Conservation (phyloP, 2,797 vertebrate species). For the Takifugu rubripes region DNA sequence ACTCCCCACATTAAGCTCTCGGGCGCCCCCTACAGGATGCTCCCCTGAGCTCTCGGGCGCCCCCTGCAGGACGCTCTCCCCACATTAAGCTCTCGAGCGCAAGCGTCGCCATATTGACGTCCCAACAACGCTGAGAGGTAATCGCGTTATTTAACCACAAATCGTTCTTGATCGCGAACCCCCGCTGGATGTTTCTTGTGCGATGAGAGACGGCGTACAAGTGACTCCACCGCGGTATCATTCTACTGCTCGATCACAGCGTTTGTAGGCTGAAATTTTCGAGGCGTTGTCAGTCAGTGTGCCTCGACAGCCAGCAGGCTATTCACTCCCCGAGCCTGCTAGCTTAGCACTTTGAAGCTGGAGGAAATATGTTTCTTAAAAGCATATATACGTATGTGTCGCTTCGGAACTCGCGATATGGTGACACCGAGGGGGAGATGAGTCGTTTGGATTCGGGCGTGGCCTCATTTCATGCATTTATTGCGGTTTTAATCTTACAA, state of each 20-base stretch:
- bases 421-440: too few relatives aligned
- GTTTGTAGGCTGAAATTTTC: slow-evolving; percentile 57
- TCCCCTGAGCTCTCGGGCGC: slow-evolving; percentile 59
- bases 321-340: slow-evolving; percentile 65
- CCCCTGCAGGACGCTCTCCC: slow-evolving; percentile 61
- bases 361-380: slow-evolving; percentile 31
- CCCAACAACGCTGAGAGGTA: slow-evolving; percentile 81
- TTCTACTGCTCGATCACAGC: slow-evolving; percentile 13
- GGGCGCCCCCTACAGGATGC: too few relatives aligned
- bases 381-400: slow-evolving; percentile 18
- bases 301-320: slow-evolving; percentile 66
- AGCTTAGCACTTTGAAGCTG: slow-evolving; percentile 69
- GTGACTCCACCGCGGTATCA: slow-evolving; percentile 12
- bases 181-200: slow-evolving; percentile 3
- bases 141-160: slow-evolving; percentile 55
- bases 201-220: slow-evolving; percentile 5
- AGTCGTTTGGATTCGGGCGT: background rate
- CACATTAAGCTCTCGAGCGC: slow-evolving; percentile 71
- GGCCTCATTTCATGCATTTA: background rate
- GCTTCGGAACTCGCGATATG: background rate
- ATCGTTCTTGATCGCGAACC: slow-evolving; percentile 30
- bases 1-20: too few relatives aligned
- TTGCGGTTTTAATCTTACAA: background rate
- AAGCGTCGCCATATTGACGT: slow-evolving; percentile 84
- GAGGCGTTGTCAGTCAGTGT: slow-evolving; percentile 75